Evolutionary conservation across 2,888 invertebrate species (phyloP).

Genomic region (Spilosoma lubricipeda): DNA sequence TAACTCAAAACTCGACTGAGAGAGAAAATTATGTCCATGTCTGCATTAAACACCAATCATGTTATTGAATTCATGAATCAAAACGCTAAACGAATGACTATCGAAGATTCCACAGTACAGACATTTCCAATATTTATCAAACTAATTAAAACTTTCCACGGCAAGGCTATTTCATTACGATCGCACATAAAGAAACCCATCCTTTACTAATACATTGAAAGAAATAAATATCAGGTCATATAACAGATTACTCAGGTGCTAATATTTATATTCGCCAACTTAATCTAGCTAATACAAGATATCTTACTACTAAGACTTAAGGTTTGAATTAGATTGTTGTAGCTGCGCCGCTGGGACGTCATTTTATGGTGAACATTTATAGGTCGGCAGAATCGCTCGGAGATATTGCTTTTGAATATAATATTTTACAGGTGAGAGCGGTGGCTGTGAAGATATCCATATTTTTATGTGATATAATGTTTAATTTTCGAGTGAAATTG

Average conservation of each 20-base stretch:
- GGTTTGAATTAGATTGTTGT: constrained; percentile 26
- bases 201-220: constrained; percentile 49
- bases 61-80: constrained; percentile 27
- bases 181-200: constrained; percentile 35
- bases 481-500: constrained; percentile 47
- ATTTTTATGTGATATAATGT: constrained; percentile 47
- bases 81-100: constrained; percentile 2
- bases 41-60: constrained; percentile 30
- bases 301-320: constrained; percentile 21
- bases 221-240: constrained; percentile 54
- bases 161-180: constrained; percentile 36
- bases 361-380: constrained; percentile 66
- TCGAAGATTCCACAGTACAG: constrained; percentile 17
- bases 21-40: background rate
- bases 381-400: constrained; percentile 56
- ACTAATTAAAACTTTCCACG: constrained; percentile 48
- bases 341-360: constrained; percentile 42
- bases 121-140: constrained; percentile 20
- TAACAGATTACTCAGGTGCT: constrained; percentile 58
- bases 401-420: constrained; percentile 60
- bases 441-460: constrained; percentile 41
- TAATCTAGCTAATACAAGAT: constrained; percentile 17
- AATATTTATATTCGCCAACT: constrained; percentile 50
- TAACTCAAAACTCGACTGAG: background rate
- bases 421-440: constrained; percentile 57